Conservation (phyloP, 1,140 invertebrate genomes). For the Streblospio benedicti region DNA sequence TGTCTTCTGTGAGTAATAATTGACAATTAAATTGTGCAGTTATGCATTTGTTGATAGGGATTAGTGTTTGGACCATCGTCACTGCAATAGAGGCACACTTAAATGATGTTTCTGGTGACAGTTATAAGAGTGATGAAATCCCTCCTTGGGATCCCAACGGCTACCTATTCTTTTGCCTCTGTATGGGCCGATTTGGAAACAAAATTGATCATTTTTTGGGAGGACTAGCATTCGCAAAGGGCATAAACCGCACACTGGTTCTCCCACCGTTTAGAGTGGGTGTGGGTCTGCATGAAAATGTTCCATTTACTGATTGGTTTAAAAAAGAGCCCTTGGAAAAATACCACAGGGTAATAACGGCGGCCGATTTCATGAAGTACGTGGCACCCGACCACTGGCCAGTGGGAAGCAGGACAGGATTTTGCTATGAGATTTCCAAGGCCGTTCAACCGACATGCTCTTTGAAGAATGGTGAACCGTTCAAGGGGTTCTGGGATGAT, state of each 20-base stretch:
- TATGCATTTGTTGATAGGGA: no score
- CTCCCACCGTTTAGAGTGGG: constrained; percentile 73
- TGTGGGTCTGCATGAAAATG: constrained; percentile 34
- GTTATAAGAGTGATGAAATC: no score
- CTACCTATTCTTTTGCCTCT: constrained; percentile 76
- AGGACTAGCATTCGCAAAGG: constrained; percentile 76
- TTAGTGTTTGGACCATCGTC: no score
- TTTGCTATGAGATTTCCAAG: constrained; percentile 26
- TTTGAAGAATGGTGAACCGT: no score
- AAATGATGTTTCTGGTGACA: no score
- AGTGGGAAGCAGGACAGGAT: constrained; percentile 61
- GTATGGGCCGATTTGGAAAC: constrained; percentile 91
- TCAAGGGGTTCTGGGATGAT: no score
- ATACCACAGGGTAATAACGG: constrained; percentile 77
- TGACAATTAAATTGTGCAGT: no score
- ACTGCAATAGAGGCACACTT: no score
- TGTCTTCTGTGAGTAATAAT: no score
- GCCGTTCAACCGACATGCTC: no score
- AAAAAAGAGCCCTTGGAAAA: constrained; percentile 63
- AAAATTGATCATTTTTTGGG: constrained; percentile 93
- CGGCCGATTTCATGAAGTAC: constrained; percentile 79
- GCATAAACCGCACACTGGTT: constrained; percentile 79
- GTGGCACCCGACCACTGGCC: constrained; percentile 78
- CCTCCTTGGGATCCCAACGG: constrained; percentile 55
- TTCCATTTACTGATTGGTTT: constrained; percentile 86